These are phyloP conservation scores for Heteropelma amictum DNA, from an alignment of 2,888 invertebrate species.

Conservation along the genomic window DNA sequence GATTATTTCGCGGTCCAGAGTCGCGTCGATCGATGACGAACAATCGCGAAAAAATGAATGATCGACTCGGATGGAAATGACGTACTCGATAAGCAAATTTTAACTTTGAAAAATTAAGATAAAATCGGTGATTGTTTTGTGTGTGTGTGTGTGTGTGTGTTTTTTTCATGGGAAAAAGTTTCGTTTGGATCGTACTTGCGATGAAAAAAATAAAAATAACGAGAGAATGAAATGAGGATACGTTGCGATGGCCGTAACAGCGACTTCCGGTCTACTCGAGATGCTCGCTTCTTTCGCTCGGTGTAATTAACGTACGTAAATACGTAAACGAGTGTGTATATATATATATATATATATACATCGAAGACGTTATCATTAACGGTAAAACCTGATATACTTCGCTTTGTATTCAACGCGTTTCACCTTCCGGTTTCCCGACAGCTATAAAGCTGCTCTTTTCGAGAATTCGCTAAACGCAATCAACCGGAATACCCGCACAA, in stretches of 20 bases:
- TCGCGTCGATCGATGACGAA: too few relatives aligned
- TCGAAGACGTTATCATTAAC: slow-evolving; percentile 65
- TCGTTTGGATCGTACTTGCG: neutral
- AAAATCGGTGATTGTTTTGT: too few relatives aligned
- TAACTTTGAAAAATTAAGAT: too few relatives aligned
- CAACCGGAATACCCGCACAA: neutral
- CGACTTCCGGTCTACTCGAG: slow-evolving; percentile 65
- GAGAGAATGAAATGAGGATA: slow-evolving; percentile 2
- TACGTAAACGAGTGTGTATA: slow-evolving; percentile 26
- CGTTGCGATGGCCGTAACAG: slow-evolving; percentile 67
- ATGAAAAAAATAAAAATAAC: neutral
- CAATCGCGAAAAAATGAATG: too few relatives aligned
- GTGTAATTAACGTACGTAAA: slow-evolving; percentile 63
- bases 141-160: too few relatives aligned
- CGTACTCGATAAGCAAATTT: too few relatives aligned
- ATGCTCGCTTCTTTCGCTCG: slow-evolving; percentile 29
- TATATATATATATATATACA: slow-evolving; percentile 34
- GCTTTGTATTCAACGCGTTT: neutral
- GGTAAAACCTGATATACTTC: slow-evolving; percentile 36
- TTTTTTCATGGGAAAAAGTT: too few relatives aligned
- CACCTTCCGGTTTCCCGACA: too few relatives aligned
- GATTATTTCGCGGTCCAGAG: too few relatives aligned
- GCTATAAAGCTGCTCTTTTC: neutral
- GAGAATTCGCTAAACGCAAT: neutral
- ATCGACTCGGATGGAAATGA: too few relatives aligned